Conservation (phyloP, 2,888 invertebrate species). For the Punctoribates punctum region DNA sequence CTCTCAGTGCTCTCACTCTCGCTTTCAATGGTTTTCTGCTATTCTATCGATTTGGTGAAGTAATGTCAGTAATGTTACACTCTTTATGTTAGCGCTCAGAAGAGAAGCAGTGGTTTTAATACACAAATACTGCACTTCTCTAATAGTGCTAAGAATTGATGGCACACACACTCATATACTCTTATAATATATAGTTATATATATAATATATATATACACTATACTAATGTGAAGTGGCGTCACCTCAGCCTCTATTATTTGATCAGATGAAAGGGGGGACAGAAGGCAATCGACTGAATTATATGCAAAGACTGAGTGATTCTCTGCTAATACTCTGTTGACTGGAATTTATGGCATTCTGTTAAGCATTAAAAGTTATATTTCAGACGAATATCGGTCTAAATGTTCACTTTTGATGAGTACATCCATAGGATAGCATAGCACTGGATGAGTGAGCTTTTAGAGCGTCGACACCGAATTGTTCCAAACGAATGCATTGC, state of each 20-base stretch:
- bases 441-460: slow-evolving; percentile 6
- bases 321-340: background rate
- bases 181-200: background rate
- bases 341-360: background rate
- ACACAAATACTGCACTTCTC: slow-evolving; percentile 22
- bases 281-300: background rate
- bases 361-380: background rate
- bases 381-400: background rate
- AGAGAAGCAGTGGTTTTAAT: slow-evolving; percentile 25
- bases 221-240: slow-evolving; percentile 23
- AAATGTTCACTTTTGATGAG: slow-evolving; percentile 12
- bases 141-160: slow-evolving; percentile 28
- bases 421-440: background rate
- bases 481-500: slow-evolving; percentile 31
- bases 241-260: slow-evolving; percentile 20
- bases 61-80: slow-evolving; percentile 8
- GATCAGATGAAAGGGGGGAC: slow-evolving; percentile 16
- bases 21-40: background rate
- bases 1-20: background rate
- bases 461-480: slow-evolving; percentile 26
- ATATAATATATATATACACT: background rate
- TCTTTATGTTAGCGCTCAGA: background rate
- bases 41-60: slow-evolving; percentile 32
- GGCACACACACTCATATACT: background rate
- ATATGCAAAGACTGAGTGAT: slow-evolving; percentile 19